Evolutionary conservation across 2,797 vertebrate genomes (phyloP).

Genomic region (Alfaro cultratus): DNA sequence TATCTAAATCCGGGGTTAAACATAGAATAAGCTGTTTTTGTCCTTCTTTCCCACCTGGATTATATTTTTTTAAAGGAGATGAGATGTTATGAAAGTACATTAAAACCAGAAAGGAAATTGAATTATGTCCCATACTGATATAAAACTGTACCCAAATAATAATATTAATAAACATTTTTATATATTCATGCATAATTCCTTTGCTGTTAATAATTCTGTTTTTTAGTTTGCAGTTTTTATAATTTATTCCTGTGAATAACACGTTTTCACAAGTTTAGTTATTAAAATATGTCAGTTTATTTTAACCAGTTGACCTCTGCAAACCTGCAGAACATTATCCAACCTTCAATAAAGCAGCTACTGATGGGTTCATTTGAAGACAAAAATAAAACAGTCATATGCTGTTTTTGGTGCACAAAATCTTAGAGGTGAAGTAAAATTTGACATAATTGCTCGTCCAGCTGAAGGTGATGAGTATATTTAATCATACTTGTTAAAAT

Average conservation of each 20-base stretch:
- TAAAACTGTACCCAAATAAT: neutral
- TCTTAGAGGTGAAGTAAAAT: neutral
- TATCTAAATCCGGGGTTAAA: neutral
- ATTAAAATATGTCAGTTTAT: neutral
- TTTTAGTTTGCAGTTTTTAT: neutral
- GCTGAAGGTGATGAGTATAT: neutral
- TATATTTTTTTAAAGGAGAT: slow-evolving; percentile 14
- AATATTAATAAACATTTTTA: neutral
- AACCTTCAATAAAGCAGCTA: neutral
- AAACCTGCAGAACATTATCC: neutral
- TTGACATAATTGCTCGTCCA: neutral
- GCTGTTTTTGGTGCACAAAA: neutral
- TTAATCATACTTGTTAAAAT: neutral
- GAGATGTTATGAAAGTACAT: slow-evolving; percentile 7
- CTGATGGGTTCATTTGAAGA: neutral
- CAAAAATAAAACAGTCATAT: neutral
- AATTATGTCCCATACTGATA: neutral
- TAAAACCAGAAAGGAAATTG: neutral
- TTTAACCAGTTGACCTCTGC: neutral
- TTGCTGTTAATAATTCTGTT: neutral
- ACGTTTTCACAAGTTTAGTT: neutral
- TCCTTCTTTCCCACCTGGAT: slow-evolving; percentile 6
- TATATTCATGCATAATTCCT: neutral
- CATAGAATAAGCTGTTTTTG: slow-evolving; percentile 14
- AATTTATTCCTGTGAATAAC: neutral